A percentile compares a stretch with the other conserved stretches of the same genome.
phyloP scores from a whole-genome alignment of 2,797 vertebrate genomes.

The Diglossa cyanea region DNA sequence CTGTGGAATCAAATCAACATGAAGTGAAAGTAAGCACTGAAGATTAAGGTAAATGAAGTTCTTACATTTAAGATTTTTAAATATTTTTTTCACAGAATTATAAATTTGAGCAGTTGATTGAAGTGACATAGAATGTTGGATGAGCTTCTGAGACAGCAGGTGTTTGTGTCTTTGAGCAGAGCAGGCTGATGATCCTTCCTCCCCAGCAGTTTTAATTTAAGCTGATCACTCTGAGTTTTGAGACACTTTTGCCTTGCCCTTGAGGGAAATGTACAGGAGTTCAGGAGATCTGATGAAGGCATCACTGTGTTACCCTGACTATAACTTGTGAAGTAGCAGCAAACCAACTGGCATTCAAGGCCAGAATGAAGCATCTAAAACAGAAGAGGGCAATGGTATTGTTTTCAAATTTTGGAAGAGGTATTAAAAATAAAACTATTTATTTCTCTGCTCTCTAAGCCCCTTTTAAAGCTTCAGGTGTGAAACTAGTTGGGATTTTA shows the following conservation, averaged over 20 bases:
- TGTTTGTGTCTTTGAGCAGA: background rate
- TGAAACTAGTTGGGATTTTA: background rate
- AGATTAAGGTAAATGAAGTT: background rate
- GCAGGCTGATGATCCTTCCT: background rate
- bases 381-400: background rate
- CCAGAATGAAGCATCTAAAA: background rate
- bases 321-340: background rate
- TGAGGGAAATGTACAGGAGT: background rate
- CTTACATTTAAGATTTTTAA: background rate
- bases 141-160: background rate
- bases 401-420: background rate
- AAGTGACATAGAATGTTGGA: background rate
- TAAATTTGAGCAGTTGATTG: background rate
- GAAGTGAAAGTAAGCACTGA: background rate
- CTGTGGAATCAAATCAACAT: background rate
- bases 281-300: background rate
- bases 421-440: background rate
- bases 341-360: background rate
- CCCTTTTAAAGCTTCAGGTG: background rate
- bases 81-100: background rate
- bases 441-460: background rate
- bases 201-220: background rate
- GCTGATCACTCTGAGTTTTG: background rate
- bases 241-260: background rate
- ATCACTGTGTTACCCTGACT: background rate